Conservation (phyloP, 2,113 vertebrate genomes). For the Gymnorhina tibicen region DNA sequence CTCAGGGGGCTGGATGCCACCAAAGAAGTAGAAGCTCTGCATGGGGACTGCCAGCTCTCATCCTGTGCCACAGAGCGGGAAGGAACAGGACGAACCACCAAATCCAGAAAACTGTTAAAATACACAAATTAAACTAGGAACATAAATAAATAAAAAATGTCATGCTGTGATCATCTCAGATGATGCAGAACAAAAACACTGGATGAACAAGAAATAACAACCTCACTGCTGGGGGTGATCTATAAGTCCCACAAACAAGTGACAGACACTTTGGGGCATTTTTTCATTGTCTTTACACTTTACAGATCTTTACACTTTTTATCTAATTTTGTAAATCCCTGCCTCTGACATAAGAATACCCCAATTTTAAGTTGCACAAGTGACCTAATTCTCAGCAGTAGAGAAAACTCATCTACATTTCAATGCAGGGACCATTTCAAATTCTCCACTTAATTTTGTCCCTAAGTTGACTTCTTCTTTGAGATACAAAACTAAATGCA, state of each 20-base stretch:
- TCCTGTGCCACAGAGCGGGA: constrained; percentile 39
- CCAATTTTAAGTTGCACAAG: neutral
- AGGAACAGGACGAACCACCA: constrained; percentile 80
- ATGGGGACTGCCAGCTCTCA: constrained; percentile 58
- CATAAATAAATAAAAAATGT: neutral
- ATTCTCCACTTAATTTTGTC: neutral
- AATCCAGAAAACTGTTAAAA: constrained; percentile 79
- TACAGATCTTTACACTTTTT: neutral
- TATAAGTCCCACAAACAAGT: neutral
- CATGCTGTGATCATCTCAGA: neutral
- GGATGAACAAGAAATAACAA: neutral
- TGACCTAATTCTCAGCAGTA: neutral
- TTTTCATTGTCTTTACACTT: neutral
- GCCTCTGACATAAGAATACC: neutral
- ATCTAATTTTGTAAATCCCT: neutral
- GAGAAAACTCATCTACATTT: neutral
- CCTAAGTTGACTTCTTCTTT: neutral
- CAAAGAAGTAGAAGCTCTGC: constrained; percentile 60
- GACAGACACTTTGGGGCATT: neutral
- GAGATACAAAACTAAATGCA: neutral
- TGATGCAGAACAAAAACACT: neutral
- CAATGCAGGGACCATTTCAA: neutral
- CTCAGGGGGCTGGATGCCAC: constrained; percentile 39
- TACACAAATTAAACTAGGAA: neutral
- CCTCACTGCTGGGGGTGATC: neutral